A percentile compares a stretch with the other conserved stretches of the same genome.
These are phyloP conservation scores for Drosophila serrata DNA, from an alignment of 1,140 invertebrate genomes.

Conservation along the genomic window DNA sequence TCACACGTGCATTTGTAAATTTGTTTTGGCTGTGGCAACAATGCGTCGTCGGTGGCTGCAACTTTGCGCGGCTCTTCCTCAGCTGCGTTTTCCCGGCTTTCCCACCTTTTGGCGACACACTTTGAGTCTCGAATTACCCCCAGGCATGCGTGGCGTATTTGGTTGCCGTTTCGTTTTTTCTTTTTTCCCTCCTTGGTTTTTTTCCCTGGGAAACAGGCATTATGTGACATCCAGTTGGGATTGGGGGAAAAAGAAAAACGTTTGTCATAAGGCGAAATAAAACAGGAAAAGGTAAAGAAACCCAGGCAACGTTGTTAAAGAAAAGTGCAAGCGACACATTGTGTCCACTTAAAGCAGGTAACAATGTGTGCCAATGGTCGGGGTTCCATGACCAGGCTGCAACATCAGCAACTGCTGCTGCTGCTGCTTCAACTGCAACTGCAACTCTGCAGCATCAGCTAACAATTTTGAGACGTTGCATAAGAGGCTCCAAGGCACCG, in stretches of 20 bases:
- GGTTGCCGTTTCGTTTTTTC: slow-evolving; percentile 36
- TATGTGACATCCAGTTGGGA: slow-evolving; percentile 50
- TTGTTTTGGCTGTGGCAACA: slow-evolving; percentile 56
- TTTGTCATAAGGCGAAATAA: slow-evolving; percentile 47
- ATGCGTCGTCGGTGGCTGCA: slow-evolving; percentile 55
- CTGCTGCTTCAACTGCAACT: slow-evolving; percentile 11
- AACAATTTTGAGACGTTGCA: slow-evolving; percentile 55
- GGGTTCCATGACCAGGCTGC: slow-evolving; percentile 14
- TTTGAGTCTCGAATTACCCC: slow-evolving; percentile 46
- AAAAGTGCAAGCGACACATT: slow-evolving; percentile 52
- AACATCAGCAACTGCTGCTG: slow-evolving; percentile 13
- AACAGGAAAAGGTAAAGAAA: slow-evolving; percentile 45
- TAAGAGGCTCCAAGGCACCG: slow-evolving; percentile 36
- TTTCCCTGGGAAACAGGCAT: slow-evolving; percentile 34
- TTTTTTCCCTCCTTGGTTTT: slow-evolving; percentile 1
- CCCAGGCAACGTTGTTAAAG: slow-evolving; percentile 44
- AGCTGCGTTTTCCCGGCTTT: slow-evolving; percentile 15
- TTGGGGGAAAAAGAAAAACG: neutral
- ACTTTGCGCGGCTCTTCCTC: slow-evolving; percentile 26
- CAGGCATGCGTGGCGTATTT: slow-evolving; percentile 51
- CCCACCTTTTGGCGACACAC: slow-evolving; percentile 46
- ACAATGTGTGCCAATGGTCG: slow-evolving; percentile 54
- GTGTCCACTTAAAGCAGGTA: slow-evolving; percentile 69
- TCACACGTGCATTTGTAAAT: slow-evolving; percentile 44
- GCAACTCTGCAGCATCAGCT: slow-evolving; percentile 24